Percentiles rank a stretch among this genome's conserved stretches.
Evolutionary conservation across 2,797 vertebrate genomes (phyloP).

Genomic region (Bucorvus abyssinicus): DNA sequence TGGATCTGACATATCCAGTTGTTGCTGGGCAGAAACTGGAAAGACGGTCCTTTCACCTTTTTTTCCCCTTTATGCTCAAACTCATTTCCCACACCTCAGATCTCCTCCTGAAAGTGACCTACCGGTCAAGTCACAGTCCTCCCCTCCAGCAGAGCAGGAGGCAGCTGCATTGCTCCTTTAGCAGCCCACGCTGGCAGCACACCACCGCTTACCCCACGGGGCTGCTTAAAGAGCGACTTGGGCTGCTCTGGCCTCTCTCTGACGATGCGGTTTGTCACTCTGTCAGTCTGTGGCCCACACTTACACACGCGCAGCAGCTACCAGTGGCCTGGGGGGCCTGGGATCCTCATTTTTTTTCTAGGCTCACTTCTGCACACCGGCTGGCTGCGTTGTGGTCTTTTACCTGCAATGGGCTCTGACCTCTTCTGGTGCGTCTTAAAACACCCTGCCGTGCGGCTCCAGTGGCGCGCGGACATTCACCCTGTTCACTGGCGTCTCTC

Average conservation of each 20-base stretch:
- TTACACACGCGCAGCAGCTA: not conserved
- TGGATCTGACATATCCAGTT: not conserved
- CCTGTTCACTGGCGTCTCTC: not conserved
- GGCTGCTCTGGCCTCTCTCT: not conserved
- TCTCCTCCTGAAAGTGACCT: slow-evolving; percentile 11
- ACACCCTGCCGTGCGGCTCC: not conserved
- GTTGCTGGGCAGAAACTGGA: not conserved
- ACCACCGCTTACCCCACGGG: accelerated
- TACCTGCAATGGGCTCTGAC: not conserved
- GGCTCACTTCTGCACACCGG: not conserved
- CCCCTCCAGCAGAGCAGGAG: slow-evolving; percentile 18
- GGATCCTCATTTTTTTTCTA: not conserved
- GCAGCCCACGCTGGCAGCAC: not conserved
- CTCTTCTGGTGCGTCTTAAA: not conserved
- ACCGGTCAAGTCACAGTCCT: not conserved
- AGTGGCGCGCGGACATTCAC: not conserved
- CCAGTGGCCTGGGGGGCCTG: not conserved
- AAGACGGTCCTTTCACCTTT: not conserved
- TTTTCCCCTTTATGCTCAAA: not conserved
- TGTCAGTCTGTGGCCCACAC: slow-evolving; percentile 14
- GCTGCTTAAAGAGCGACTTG: not conserved
- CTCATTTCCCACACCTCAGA: not conserved
- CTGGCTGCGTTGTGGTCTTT: not conserved
- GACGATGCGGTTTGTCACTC: not conserved
- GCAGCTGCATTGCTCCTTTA: slow-evolving; percentile 3